A percentile compares a stretch with the other conserved stretches of the same genome.
These are phyloP conservation scores for Melipona quadrifasciata DNA, from an alignment of 1,140 invertebrate genomes.

Conservation along the genomic window DNA sequence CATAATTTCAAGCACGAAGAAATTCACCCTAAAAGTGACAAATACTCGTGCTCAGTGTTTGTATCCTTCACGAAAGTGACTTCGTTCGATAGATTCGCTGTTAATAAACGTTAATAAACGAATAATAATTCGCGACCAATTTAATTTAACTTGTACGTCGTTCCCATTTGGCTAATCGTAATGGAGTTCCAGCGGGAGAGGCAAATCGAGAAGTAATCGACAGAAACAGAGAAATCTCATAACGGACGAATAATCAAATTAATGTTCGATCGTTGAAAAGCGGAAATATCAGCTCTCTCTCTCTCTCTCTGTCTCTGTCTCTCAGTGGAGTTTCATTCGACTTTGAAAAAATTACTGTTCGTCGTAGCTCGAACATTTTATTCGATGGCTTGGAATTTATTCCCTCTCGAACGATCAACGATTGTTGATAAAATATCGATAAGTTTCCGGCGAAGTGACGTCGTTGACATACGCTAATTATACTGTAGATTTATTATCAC, in stretches of 20 bases:
- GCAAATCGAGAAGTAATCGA: background rate
- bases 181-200: background rate
- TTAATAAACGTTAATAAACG: background rate
- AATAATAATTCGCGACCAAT: background rate
- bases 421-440: background rate
- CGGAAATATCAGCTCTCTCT: background rate
- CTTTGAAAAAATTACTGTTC: background rate
- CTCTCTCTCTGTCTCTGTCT: background rate
- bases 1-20: too few relatives aligned
- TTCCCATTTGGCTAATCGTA: background rate
- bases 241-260: background rate
- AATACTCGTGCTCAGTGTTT: background rate
- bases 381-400: background rate
- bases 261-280: background rate
- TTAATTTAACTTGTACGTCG: conserved; percentile 1
- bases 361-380: background rate
- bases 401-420: background rate
- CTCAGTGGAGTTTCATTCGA: background rate
- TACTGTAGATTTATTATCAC: background rate
- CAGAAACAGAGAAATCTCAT: background rate
- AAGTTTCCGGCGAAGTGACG: background rate
- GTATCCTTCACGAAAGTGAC: background rate
- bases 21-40: too few relatives aligned
- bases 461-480: background rate
- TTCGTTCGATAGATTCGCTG: background rate